A percentile compares a stretch with the other conserved stretches of the same genome.
Evolutionary conservation across 2,113 vertebrate species (phyloP).

Genomic region (Marcusenius ussheri): DNA sequence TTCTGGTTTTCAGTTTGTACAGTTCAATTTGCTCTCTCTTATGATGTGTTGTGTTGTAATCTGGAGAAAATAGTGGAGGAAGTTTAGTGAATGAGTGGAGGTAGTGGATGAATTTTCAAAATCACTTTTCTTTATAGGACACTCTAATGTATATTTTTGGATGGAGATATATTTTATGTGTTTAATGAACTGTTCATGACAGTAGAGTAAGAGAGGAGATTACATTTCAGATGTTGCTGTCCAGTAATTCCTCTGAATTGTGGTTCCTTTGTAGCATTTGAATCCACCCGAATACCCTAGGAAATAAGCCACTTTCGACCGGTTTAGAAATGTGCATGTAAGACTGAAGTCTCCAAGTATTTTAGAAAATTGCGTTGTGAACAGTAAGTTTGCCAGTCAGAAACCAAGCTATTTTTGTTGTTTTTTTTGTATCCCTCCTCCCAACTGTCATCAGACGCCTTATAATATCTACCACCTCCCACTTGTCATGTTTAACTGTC

Average conservation of each 20-base stretch:
- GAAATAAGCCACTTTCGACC: constrained; percentile 45
- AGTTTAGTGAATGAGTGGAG: constrained; percentile 45
- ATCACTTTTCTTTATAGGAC: neutral
- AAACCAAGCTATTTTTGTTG: neutral
- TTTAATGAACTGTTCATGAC: neutral
- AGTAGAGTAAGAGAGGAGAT: neutral
- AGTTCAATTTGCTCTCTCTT: neutral
- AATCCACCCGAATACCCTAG: constrained; percentile 4
- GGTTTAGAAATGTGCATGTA: constrained; percentile 50
- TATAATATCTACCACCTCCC: constrained; percentile 19
- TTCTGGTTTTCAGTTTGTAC: neutral
- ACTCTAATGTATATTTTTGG: neutral
- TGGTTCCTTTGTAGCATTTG: neutral
- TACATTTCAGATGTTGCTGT: neutral
- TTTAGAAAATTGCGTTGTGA: constrained; percentile 25
- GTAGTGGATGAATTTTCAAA: constrained; percentile 52
- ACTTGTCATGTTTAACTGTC: constrained; percentile 26
- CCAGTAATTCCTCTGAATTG: constrained; percentile 12
- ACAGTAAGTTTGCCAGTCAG: constrained; percentile 16
- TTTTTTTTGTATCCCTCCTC: neutral
- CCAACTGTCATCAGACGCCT: neutral
- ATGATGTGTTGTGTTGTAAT: constrained; percentile 49
- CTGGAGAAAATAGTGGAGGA: constrained; percentile 67
- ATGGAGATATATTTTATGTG: neutral
- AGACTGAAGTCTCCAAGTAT: constrained; percentile 27